Evolutionary conservation across 2,888 invertebrate species (phyloP), one percentile per base, ranked within the genome.

Genomic region (Ctenicera cuprea): DNA sequence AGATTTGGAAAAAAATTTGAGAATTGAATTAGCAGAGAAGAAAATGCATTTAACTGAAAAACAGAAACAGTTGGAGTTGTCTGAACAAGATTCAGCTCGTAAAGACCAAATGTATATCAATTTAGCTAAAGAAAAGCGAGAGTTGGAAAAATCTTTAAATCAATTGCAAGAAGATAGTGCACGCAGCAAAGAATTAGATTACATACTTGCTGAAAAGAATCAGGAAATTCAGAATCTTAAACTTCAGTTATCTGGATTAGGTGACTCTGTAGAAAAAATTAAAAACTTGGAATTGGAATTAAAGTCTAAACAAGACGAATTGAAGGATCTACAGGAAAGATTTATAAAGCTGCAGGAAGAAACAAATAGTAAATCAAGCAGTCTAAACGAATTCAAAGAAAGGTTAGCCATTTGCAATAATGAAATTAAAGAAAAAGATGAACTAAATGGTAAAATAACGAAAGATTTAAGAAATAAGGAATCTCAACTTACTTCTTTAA

Each of bases 71-170:
- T 82, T 90, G 43, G 87, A 89, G 79, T 82, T 89, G 74, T 86
- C 90, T 37, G 89, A 90, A 85, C 88, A 90, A 81, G 91, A 91
- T 79, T 89, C 89, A 57, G 82, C 89, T 0, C 87, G 90, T 73
- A 88, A 90, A 75, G 90, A 90, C 79, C 89, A 90, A 67, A 90
- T 91, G 90, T 89, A 90, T 75, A 79, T 90, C 62, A 89, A 89
- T 83, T 83, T 91, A 37, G 89, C 90, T 4, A 90, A 89, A 83
- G 91, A 91, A 75, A 91, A 90, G 81, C 88, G 89, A 14, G 89
- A 88, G 74, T 80, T 91, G 69, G 89, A 90, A 0, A 87, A 87
- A 71, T 89, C 88, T 77, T 88, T 87, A 22, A 86, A 88, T 7
- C 88, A 90, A 65, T 80, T 91, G 74, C 87, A 87, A 76, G 88